These are phyloP conservation scores for Hyphantria cunea DNA, from an alignment of 1,140 invertebrate species.

Conservation along the genomic window DNA sequence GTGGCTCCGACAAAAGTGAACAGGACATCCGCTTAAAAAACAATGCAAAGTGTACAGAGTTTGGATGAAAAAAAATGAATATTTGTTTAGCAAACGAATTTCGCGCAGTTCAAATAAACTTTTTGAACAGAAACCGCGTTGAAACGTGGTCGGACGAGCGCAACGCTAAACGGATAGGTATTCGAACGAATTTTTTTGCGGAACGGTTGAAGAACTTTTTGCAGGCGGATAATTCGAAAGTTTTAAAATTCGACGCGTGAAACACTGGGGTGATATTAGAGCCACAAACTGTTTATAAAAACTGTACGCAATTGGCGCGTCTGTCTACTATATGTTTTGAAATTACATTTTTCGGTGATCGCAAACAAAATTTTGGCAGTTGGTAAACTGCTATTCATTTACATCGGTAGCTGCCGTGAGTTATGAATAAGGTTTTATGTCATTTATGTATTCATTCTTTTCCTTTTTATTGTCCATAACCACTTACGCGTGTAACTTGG, in stretches of 20 bases:
- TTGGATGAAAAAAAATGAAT: slow-evolving; percentile 40
- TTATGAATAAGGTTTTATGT: no score
- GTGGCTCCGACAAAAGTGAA: slow-evolving; percentile 37
- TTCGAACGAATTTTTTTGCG: slow-evolving; percentile 30
- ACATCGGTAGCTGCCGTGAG: no score
- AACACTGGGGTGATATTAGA: not conserved
- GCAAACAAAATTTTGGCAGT: no score
- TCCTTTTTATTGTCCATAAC: no score
- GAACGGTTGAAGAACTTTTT: slow-evolving; percentile 27
- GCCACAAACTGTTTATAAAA: slow-evolving; percentile 20
- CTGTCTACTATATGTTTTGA: slow-evolving; percentile 3
- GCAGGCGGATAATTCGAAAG: slow-evolving; percentile 17
- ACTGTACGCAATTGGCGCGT: slow-evolving; percentile 5
- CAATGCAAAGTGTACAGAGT: slow-evolving; percentile 37
- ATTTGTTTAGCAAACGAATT: slow-evolving; percentile 46
- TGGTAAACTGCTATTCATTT: no score
- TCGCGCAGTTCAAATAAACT: slow-evolving; percentile 43
- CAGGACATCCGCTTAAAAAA: slow-evolving; percentile 43
- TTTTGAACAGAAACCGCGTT: slow-evolving; percentile 46
- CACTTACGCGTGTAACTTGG: no score
- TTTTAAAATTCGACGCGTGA: slow-evolving; percentile 22
- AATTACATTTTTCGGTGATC: not conserved
- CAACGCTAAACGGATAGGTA: slow-evolving; percentile 29
- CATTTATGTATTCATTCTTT: no score
- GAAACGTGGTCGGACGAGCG: slow-evolving; percentile 34